Percentiles rank a stretch among this genome's conserved stretches.
Evolutionary conservation across 2,113 vertebrate species (phyloP).

Genomic region (Hoplias malabaricus): DNA sequence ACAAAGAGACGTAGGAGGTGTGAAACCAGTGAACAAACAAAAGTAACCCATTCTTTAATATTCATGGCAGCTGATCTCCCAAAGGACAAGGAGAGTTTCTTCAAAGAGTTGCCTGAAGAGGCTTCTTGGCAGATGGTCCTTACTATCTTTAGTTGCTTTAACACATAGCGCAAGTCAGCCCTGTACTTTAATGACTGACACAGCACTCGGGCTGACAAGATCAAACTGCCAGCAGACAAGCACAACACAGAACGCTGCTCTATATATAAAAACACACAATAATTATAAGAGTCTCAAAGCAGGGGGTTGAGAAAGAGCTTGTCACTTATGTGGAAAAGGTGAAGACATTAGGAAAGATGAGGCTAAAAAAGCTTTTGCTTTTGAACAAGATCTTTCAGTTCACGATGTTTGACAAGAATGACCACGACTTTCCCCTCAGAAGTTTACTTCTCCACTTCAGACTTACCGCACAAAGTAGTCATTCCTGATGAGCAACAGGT

Average conservation of each 20-base stretch:
- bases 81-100: neutral
- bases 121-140: constrained; percentile 33
- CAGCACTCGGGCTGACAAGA: constrained; percentile 14
- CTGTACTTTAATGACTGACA: constrained; percentile 16
- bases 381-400: neutral
- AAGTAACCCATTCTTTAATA: neutral
- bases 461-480: constrained; percentile 91
- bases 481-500: constrained; percentile 91
- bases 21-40: neutral
- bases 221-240: constrained; percentile 17
- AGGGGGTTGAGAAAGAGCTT: neutral
- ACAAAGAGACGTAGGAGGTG: neutral
- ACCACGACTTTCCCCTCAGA: no score
- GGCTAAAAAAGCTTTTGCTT: neutral
- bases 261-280: no score
- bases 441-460: no score
- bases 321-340: no score
- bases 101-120: neutral
- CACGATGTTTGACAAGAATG: no score
- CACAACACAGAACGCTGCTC: neutral
- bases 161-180: constrained; percentile 15
- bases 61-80: neutral
- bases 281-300: constrained; percentile 1
- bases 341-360: neutral
- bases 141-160: constrained; percentile 36